Evolutionary conservation across 2,888 invertebrate species (phyloP).

Genomic region (Lepidocyrtinus sp.): DNA sequence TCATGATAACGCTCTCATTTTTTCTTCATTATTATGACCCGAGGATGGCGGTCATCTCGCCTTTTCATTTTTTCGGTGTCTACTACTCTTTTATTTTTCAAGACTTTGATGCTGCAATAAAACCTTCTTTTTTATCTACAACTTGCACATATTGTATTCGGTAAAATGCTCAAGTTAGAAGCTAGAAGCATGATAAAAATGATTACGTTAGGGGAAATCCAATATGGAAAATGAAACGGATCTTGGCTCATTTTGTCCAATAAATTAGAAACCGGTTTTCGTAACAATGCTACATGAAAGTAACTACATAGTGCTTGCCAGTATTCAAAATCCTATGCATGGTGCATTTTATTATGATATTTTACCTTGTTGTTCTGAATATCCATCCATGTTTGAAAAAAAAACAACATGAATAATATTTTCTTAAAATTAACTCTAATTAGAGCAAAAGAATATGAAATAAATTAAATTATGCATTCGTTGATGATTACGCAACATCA

Average conservation of each 20-base stretch:
- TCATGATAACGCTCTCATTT: slow-evolving; percentile 7
- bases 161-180: background rate
- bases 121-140: background rate
- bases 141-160: background rate
- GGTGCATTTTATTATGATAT: too few species aligned
- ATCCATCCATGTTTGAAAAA: too few species aligned
- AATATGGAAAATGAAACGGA: slow-evolving; percentile 10
- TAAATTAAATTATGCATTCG: too few species aligned
- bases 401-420: too few species aligned
- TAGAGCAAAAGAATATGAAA: too few species aligned
- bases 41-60: slow-evolving; percentile 32
- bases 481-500: too few species aligned
- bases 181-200: background rate
- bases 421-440: too few species aligned
- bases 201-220: background rate
- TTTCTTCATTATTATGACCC: slow-evolving; percentile 22
- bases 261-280: slow-evolving; percentile 11
- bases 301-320: background rate
- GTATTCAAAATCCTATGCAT: too few species aligned
- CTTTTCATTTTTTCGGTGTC: background rate
- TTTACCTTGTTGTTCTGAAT: too few species aligned
- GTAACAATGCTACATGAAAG: background rate
- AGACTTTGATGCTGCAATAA: slow-evolving; percentile 8
- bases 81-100: slow-evolving; percentile 6
- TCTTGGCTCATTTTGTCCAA: background rate